These are phyloP conservation scores for Prosapia bicincta DNA, from an alignment of 2,888 invertebrate genomes.

Conservation along the genomic window DNA sequence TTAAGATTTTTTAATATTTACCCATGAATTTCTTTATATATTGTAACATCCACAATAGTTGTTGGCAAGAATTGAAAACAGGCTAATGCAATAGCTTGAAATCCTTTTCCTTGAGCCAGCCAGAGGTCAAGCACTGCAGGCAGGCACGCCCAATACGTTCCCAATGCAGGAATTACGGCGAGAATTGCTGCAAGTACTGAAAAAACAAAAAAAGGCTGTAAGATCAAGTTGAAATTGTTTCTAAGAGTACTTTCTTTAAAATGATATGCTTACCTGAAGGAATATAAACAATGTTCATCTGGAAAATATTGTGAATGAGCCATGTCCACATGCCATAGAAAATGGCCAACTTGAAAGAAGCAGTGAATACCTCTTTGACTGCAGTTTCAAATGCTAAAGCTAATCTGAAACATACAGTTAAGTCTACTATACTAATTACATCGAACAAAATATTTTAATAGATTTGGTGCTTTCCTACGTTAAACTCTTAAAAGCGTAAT, in stretches of 20 bases:
- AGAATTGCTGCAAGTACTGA: conserved; percentile 84
- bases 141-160: conserved; percentile 92
- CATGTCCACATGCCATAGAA: conserved; percentile 99
- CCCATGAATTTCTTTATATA: conserved; percentile 98
- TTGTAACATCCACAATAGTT: conserved; percentile 89
- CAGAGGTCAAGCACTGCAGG: conserved; percentile 95
- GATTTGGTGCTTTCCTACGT: no score
- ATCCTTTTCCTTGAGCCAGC: conserved; percentile 82
- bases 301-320: conserved; percentile 93
- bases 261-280: conserved; percentile 77
- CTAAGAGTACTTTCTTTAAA: no score
- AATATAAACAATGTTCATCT: conserved; percentile 90
- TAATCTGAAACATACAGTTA: no score
- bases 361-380: conserved; percentile 91
- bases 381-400: conserved; percentile 82
- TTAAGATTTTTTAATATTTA: conserved; percentile 47
- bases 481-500: no score
- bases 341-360: conserved; percentile 93
- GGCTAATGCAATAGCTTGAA: conserved; percentile 77
- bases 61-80: conserved; percentile 86
- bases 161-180: conserved; percentile 94
- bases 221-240: no score
- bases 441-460: no score
- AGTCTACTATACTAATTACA: no score
- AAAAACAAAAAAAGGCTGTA: no score